phyloP scores from a whole-genome alignment of 1,140 invertebrate species.

The Drosophila tropicalis region DNA sequence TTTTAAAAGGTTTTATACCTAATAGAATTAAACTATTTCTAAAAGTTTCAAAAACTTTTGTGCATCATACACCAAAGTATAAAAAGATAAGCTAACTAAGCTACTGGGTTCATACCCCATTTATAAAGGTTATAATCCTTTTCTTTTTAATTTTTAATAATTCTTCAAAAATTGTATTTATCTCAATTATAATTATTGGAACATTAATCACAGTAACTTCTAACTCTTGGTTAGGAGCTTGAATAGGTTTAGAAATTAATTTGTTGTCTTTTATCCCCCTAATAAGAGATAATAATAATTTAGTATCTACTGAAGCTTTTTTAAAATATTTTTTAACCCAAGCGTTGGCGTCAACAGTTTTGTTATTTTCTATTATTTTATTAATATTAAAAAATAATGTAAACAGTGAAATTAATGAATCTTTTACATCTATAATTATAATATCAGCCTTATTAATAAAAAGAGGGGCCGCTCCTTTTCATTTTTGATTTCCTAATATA shows the following conservation, averaged over 20 bases:
- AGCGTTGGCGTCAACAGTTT: constrained; percentile 83
- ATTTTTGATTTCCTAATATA: too few species aligned
- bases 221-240: constrained; percentile 84
- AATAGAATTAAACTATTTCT: too few species aligned
- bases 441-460: too few species aligned
- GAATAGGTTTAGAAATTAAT: constrained; percentile 86
- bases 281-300: constrained; percentile 83
- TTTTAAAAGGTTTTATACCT: too few species aligned
- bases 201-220: constrained; percentile 84
- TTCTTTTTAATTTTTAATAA: constrained; percentile 83
- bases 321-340: constrained; percentile 85
- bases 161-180: constrained; percentile 84
- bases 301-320: constrained; percentile 81
- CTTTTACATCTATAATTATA: constrained; percentile 50
- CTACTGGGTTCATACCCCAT: too few species aligned
- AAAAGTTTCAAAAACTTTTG: too few species aligned
- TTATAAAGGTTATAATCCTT: too few species aligned
- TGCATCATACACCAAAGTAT: too few species aligned
- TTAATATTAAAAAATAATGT: constrained; percentile 78
- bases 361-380: constrained; percentile 83
- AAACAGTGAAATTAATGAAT: constrained; percentile 48
- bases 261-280: constrained; percentile 84
- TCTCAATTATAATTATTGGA: constrained; percentile 83
- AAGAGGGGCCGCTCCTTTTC: too few species aligned
- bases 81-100: too few species aligned